phyloP scores from a whole-genome alignment of 2,888 invertebrate genomes.

The Hipparchia sbordonii region DNA sequence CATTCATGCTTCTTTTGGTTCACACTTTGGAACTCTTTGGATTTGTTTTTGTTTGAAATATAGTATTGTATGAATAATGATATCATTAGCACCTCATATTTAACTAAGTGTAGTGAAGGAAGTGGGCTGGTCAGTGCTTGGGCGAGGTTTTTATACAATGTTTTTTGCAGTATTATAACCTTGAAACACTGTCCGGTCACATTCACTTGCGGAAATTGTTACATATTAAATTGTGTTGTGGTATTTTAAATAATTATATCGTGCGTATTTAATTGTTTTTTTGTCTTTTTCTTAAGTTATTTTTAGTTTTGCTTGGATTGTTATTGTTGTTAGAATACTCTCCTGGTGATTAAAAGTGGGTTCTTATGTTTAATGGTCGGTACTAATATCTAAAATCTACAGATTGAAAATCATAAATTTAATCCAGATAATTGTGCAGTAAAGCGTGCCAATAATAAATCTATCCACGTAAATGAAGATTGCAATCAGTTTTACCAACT shows the following conservation, averaged over 20 bases:
- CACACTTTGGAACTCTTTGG: too few relatives aligned
- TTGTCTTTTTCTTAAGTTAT: slow-evolving; percentile 1
- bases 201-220: slow-evolving; percentile 40
- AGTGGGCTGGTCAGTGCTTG: slow-evolving; percentile 33
- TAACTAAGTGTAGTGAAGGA: slow-evolving; percentile 34
- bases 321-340: not conserved
- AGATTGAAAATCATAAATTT: too few relatives aligned
- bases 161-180: slow-evolving; percentile 30
- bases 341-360: not conserved
- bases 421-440: too few relatives aligned
- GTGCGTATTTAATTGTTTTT: slow-evolving; percentile 26
- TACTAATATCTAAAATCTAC: too few relatives aligned
- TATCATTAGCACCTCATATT: slow-evolving; percentile 7
- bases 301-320: not conserved
- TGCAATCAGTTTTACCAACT: too few relatives aligned
- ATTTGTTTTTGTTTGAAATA: not conserved
- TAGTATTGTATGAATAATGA: not conserved
- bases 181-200: slow-evolving; percentile 39
- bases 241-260: slow-evolving; percentile 32
- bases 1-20: too few relatives aligned
- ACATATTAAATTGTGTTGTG: slow-evolving; percentile 35
- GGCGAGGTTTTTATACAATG: slow-evolving; percentile 35
- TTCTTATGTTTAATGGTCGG: not conserved
- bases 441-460: too few relatives aligned
- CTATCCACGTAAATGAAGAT: too few relatives aligned